Evolutionary conservation across 2,113 vertebrate species (phyloP).

Genomic region (Dascyllus trimaculatus): DNA sequence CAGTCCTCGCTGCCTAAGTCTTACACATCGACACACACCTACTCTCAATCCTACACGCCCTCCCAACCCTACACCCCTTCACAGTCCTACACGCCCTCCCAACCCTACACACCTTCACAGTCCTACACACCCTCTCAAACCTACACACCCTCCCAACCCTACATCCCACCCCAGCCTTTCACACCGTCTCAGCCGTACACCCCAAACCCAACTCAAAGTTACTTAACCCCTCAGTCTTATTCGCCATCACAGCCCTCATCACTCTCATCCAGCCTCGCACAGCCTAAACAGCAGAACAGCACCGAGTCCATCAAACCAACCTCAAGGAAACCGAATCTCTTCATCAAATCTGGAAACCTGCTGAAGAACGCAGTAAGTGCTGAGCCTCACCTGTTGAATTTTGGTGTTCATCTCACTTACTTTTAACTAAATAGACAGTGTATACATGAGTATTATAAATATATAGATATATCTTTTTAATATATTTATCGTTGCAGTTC

Average conservation of each 20-base stretch:
- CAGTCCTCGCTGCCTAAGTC: constrained; percentile 44
- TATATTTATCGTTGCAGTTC: constrained; percentile 80
- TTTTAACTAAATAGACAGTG: too few relatives aligned
- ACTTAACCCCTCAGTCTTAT: background rate
- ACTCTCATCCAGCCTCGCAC: too few relatives aligned
- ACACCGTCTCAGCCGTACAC: background rate
- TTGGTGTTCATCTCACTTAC: background rate
- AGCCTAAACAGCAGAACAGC: constrained; percentile 30
- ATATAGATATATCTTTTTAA: too few relatives aligned
- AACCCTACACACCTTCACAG: background rate
- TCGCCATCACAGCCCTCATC: background rate
- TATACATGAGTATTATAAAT: background rate
- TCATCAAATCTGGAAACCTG: constrained; percentile 79
- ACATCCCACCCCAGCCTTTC: constrained; percentile 14
- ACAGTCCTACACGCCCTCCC: background rate
- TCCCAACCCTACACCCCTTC: background rate
- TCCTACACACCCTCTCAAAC: background rate
- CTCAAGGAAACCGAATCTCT: constrained; percentile 73
- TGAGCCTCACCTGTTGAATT: background rate
- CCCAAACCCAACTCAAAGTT: background rate
- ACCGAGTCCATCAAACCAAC: constrained; percentile 32
- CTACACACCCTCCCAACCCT: background rate
- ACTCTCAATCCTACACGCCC: background rate
- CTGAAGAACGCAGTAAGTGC: constrained; percentile 78
- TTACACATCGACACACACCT: constrained; percentile 2